A percentile compares a stretch with the other conserved stretches of the same genome.
phyloP scores from a whole-genome alignment of 1,140 invertebrate species.

The Pachypsylla venusta region DNA sequence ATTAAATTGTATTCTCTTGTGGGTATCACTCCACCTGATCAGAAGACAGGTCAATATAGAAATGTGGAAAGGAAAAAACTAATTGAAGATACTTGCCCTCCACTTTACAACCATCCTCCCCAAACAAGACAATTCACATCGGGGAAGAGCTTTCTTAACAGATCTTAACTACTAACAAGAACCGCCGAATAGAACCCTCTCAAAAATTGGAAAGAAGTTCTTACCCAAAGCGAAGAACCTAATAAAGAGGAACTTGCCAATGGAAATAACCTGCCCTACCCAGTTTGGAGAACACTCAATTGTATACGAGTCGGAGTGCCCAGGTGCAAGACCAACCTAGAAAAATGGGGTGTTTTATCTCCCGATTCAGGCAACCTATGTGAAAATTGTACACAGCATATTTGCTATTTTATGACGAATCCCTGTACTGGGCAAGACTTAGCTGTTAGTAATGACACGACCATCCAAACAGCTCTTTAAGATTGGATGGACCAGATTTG shows the following conservation, averaged over 20 bases:
- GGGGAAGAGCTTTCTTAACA: too few relatives aligned
- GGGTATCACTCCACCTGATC: too few relatives aligned
- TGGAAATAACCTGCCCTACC: slow-evolving; percentile 4
- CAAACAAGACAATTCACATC: too few relatives aligned
- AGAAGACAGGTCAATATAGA: too few relatives aligned
- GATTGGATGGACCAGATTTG: too few relatives aligned
- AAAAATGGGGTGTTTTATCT: slow-evolving; percentile 10
- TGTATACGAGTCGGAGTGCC: slow-evolving; percentile 9
- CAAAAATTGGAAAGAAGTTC: background rate
- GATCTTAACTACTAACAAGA: background rate
- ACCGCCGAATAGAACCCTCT: background rate
- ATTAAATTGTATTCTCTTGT: too few relatives aligned
- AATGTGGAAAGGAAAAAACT: background rate
- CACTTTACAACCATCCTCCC: background rate
- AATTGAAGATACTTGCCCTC: background rate
- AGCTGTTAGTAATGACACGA: slow-evolving; percentile 1
- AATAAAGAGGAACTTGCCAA: background rate
- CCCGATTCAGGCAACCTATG: background rate
- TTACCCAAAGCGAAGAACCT: background rate
- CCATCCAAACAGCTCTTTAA: slow-evolving; percentile 7
- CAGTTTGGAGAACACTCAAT: slow-evolving; percentile 11
- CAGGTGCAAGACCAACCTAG: slow-evolving; percentile 10
- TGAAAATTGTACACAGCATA: background rate
- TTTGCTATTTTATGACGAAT: background rate
- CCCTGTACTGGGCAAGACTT: slow-evolving; percentile 10